Evolutionary conservation across 92 coral and sea anemone genomes (phyloP), one percentile per base, ranked within the genome.

Genomic region (Paragorgia papillata): DNA sequence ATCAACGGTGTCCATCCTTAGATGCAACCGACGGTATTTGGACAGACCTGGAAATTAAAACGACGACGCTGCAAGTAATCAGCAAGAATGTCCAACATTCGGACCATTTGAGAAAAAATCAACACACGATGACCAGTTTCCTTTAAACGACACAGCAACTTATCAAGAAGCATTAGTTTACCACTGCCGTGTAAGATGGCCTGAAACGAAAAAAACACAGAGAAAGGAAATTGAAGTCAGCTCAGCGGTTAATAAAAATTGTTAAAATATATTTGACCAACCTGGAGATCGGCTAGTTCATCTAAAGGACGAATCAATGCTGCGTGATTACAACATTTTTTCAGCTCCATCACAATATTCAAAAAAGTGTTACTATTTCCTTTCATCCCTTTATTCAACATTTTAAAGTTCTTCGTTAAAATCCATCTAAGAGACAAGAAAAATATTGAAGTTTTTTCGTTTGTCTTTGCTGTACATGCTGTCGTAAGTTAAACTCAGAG

Each of bases 51-150:
- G 73, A 91, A 94, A 20, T 82, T 79, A 66, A 94, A 94, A 30
- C 87, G 84, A 12, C 98, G 85, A 10, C 46, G 68, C 64, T 87
- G 92, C n/a, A 94, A 80, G 80, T 94, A 94, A 31, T 94, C 98
- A 0, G 98, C 98, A 18, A 94, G 82, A 27, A 94, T 86, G 78
- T 94, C 98, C 76, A 94, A 65, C 98, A 94, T 94, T 54, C 98
- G 87, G 27, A 94, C 98, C 98, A 94, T 94, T 61, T 94, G 98
- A 18, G 98, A 94, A 75, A 94, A 94, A 65, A 94, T 94, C 17
- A 94, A 78, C 9, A 94, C 98, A 69, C 98, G 88, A 76, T 94
- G 98, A n/a, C 98, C 98, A 0, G 97, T 94, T 66, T 94, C 98
- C 66, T 94, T 94, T 15, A 94, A 83, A 18, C 98, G 90, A 73